Percentiles rank a stretch among this genome's conserved stretches.
These are phyloP conservation scores for Caloenas nicobarica DNA, from an alignment of 2,113 vertebrate genomes.

Conservation along the genomic window DNA sequence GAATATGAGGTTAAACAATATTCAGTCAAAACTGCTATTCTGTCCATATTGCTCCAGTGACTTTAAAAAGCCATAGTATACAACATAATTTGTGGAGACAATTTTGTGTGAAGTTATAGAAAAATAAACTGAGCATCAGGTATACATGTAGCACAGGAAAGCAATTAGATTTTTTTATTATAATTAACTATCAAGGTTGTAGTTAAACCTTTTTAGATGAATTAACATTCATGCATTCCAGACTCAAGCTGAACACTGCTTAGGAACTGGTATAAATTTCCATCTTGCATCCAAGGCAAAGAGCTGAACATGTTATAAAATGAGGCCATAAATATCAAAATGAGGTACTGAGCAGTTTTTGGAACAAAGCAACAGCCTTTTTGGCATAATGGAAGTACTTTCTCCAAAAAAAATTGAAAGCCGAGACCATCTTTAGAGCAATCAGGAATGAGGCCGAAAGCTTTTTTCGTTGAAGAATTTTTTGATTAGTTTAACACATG, in stretches of 20 bases:
- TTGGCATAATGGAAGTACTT: not conserved
- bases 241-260: not conserved
- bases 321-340: not conserved
- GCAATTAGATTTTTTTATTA: not conserved
- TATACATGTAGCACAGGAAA: not conserved
- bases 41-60: not conserved
- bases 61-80: not conserved
- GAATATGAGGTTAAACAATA: not conserved
- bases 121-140: not conserved
- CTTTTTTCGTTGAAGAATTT: conserved; percentile 10
- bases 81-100: not conserved
- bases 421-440: not conserved
- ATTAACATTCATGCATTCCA: not conserved
- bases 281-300: not conserved
- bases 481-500: conserved; percentile 46
- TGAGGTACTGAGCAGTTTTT: not conserved
- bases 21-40: not conserved
- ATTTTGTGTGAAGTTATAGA: not conserved
- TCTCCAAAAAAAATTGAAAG: not conserved
- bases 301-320: not conserved
- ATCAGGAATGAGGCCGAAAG: not conserved
- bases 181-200: not conserved
- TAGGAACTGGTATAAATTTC: not conserved
- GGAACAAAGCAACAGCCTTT: not conserved
- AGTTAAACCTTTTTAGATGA: not conserved